A percentile compares a stretch with the other conserved stretches of the same genome.
Conservation (phyloP, 2,113 vertebrate species). For the Xenopus laevis region DNA sequence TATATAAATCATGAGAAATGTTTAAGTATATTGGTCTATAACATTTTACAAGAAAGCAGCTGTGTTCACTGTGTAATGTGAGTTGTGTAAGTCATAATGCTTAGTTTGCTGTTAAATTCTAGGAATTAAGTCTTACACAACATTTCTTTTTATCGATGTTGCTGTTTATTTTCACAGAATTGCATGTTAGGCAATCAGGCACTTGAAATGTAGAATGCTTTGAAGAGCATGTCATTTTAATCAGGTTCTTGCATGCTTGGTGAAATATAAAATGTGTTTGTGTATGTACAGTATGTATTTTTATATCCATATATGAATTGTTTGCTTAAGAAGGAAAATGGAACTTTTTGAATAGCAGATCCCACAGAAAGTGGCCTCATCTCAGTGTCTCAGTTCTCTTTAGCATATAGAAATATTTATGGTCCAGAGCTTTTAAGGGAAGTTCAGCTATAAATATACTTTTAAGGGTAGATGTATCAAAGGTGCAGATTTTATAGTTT, state of each 20-base stretch:
- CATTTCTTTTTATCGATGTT: conserved; percentile 21
- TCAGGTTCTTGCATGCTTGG: neutral
- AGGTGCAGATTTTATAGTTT: too few species aligned
- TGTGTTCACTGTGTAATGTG: conserved; percentile 19
- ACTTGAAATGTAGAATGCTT: conserved; percentile 14
- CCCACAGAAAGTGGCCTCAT: too few species aligned
- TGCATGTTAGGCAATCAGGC: conserved; percentile 28
- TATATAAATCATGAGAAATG: conserved; percentile 3
- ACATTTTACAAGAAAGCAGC: conserved; percentile 35
- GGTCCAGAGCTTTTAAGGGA: too few species aligned
- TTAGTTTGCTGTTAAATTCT: conserved; percentile 27
- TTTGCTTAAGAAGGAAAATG: too few species aligned
- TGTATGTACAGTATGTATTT: too few species aligned
- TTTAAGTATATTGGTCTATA: neutral
- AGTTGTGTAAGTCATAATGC: conserved; percentile 25
- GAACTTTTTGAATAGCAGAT: too few species aligned
- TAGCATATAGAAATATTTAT: too few species aligned
- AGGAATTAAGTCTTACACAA: conserved; percentile 38
- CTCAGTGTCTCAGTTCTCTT: too few species aligned
- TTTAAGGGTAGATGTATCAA: too few species aligned
- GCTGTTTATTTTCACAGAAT: conserved; percentile 37
- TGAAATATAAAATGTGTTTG: too few species aligned
- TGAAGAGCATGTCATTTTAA: conserved; percentile 4
- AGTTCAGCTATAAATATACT: too few species aligned
- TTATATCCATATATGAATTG: too few species aligned